Conservation (phyloP, 2,113 vertebrate species). For the Columbina picui region DNA sequence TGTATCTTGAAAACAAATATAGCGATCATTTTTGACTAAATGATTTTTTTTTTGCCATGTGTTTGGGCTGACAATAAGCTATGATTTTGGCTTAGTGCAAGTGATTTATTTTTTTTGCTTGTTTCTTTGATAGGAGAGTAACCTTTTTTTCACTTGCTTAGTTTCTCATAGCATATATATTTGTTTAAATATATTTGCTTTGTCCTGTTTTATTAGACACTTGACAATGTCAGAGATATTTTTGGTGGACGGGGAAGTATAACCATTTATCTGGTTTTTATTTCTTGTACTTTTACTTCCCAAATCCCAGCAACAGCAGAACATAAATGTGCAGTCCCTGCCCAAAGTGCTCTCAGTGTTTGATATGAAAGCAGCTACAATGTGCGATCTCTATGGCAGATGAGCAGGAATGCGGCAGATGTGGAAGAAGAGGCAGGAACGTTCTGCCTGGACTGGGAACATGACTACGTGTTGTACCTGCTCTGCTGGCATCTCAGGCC, state of each 20-base stretch:
- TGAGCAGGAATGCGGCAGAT: background rate
- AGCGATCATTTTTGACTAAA: background rate
- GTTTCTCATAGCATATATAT: background rate
- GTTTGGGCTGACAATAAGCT: background rate
- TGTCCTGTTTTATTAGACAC: background rate
- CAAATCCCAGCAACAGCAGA: background rate
- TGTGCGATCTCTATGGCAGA: background rate
- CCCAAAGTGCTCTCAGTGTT: background rate
- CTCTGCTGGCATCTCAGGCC: background rate
- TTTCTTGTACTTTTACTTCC: background rate
- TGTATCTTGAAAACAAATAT: background rate
- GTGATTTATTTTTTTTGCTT: background rate
- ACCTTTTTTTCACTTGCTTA: background rate
- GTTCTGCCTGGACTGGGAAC: background rate
- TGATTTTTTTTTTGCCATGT: background rate
- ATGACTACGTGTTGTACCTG: background rate
- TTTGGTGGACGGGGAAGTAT: background rate
- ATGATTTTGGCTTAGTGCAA: background rate
- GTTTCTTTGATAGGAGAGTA: fast-evolving
- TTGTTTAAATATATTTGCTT: background rate
- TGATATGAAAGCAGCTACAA: background rate
- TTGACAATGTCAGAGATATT: background rate
- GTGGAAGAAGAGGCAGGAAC: background rate
- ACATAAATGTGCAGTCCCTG: background rate
- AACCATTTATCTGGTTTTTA: background rate